These are phyloP conservation scores for Bucco capensis DNA, from an alignment of 2,113 vertebrate genomes.

Conservation along the genomic window DNA sequence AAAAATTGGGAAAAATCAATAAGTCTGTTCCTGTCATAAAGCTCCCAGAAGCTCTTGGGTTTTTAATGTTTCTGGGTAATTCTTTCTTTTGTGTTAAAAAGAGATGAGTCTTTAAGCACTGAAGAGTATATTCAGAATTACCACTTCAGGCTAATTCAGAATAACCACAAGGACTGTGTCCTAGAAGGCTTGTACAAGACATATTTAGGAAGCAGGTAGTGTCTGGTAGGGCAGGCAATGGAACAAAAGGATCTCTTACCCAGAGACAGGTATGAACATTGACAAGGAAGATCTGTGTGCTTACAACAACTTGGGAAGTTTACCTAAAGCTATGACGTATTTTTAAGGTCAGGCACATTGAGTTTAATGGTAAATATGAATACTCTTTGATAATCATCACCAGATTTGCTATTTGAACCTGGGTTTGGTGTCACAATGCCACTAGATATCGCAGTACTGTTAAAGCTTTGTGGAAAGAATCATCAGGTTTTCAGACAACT, in stretches of 20 bases:
- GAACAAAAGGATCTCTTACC: neutral
- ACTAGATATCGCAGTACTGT: neutral
- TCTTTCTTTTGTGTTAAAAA: neutral
- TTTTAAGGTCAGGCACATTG: neutral
- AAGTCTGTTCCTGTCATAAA: neutral
- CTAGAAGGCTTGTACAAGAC: neutral
- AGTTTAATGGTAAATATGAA: neutral
- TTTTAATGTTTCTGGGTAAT: neutral
- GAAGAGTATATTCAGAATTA: neutral
- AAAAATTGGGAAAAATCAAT: neutral
- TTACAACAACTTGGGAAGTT: neutral
- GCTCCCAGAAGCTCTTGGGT: neutral
- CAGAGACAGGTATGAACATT: neutral
- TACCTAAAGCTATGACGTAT: neutral
- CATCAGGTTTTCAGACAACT: neutral
- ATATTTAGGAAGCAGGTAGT: accelerated
- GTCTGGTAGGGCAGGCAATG: neutral
- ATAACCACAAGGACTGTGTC: neutral
- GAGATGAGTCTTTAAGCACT: neutral
- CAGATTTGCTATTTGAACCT: neutral
- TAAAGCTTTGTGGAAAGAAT: neutral
- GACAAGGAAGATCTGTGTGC: neutral
- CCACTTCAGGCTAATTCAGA: neutral
- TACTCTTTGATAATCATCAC: neutral
- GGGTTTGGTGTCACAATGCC: neutral